Evolutionary conservation across 1,140 invertebrate genomes (phyloP), one percentile per base, ranked within the genome.

Genomic region (Callitettix versicolor): DNA sequence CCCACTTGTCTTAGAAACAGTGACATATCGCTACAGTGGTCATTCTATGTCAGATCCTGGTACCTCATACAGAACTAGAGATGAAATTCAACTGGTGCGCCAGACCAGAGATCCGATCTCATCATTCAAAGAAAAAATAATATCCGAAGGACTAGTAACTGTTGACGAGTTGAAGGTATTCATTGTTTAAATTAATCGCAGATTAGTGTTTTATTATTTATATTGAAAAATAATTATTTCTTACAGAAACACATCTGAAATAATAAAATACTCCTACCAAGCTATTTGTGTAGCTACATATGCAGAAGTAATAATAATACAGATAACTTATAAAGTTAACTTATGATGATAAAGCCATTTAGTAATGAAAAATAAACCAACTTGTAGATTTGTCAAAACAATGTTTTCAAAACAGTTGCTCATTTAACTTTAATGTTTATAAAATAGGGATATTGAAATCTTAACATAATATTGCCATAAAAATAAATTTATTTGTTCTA

Each of bases 61-160:
- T 3, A 73, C 71, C 5, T 68, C 68, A 1, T 78, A 78, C 64
- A 63, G 74, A 17, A 69, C 80, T 0, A 70, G 85, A 57, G 82
- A 87, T 58, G 85, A 88, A 68, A 76, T 88, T 53, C 81, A 86
- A 67, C 75, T 81, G 67, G 77, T 88, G 4, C 68, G 85, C 48
- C 76, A 84, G 63, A 79, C 75, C 36, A 63, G 79, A 58, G 86
- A 90, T 68, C 85, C 86, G 3, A 89, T 88, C 33, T 77, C 76
- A 11, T 71, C 74, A 11, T 84, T 88, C 65, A 79, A 79, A 60
- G 72, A 77, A 41, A 80, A 80, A 69, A 74, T 82, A 0, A 42
- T 79, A 2, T 62, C 62, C 2, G 60, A 70, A 2, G 72, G 74
- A 24, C 68, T 82, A 2, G 74, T 67, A 1, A 74, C 72, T 0